Evolutionary conservation across 2,888 invertebrate species (phyloP).

Genomic region (Machimus rusticus): DNA sequence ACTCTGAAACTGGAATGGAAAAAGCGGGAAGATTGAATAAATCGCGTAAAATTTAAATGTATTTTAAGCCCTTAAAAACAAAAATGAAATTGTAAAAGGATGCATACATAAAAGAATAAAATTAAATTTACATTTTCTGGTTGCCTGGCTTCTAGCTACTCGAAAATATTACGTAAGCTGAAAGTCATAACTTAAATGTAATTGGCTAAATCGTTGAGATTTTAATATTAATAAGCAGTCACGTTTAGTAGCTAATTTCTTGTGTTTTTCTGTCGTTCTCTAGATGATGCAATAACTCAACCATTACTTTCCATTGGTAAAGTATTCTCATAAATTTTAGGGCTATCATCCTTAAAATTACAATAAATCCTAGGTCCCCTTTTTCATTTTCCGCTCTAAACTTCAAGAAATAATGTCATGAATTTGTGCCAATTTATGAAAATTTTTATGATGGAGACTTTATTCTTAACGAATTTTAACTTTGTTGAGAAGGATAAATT

Average conservation of each 20-base stretch:
- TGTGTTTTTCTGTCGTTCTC: neutral
- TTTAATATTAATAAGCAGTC: neutral
- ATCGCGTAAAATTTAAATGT: neutral
- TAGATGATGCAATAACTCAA: neutral
- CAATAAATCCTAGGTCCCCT: neutral
- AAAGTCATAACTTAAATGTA: neutral
- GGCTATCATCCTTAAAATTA: neutral
- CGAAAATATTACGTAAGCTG: neutral
- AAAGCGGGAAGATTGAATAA: no score
- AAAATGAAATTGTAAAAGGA: neutral
- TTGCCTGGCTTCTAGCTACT: neutral
- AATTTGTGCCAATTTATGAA: neutral
- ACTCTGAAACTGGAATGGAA: no score
- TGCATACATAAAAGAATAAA: neutral
- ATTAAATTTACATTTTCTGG: neutral
- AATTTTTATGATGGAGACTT: neutral
- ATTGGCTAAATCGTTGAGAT: neutral
- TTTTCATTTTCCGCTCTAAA: neutral
- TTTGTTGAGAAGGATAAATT: neutral
- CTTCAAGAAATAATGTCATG: neutral
- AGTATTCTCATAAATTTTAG: neutral
- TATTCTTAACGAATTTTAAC: neutral
- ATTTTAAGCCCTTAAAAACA: neutral
- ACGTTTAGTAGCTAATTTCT: neutral
- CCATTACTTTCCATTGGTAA: neutral